phyloP scores from a whole-genome alignment of 1,140 invertebrate species.

The Babylonia areolata region DNA sequence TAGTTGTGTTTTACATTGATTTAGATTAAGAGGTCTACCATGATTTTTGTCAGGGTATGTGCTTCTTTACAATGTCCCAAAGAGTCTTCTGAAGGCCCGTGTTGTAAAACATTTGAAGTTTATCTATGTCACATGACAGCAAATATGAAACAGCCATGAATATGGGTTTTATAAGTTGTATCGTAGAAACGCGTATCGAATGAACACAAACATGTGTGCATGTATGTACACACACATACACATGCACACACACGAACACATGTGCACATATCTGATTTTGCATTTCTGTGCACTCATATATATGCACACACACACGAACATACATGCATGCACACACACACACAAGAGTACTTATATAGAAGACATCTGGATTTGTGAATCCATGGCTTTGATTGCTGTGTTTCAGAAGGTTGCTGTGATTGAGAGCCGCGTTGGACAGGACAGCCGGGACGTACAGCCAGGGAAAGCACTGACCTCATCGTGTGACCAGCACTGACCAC shows the following conservation, averaged over 20 bases:
- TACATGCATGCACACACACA: background rate
- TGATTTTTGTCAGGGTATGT: no score
- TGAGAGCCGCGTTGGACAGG: conserved; percentile 29
- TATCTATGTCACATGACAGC: no score
- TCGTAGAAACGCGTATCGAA: no score
- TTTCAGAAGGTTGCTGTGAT: conserved; percentile 34
- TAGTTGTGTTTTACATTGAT: no score
- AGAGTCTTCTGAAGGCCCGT: no score
- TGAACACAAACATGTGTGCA: background rate
- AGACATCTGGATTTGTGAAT: background rate
- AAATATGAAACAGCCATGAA: no score
- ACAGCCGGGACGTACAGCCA: background rate
- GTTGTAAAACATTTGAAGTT: no score
- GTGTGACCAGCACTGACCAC: background rate
- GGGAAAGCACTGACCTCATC: background rate
- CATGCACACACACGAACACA: background rate
- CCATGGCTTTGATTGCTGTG: background rate
- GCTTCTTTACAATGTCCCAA: no score
- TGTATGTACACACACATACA: background rate
- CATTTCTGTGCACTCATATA: background rate
- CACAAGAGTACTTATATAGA: background rate
- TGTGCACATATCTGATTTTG: background rate
- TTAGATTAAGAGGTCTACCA: no score
- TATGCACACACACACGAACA: background rate
- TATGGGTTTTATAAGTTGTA: no score